Evolutionary conservation across 2,888 invertebrate species (phyloP).

Genomic region (Panorpa germanica): DNA sequence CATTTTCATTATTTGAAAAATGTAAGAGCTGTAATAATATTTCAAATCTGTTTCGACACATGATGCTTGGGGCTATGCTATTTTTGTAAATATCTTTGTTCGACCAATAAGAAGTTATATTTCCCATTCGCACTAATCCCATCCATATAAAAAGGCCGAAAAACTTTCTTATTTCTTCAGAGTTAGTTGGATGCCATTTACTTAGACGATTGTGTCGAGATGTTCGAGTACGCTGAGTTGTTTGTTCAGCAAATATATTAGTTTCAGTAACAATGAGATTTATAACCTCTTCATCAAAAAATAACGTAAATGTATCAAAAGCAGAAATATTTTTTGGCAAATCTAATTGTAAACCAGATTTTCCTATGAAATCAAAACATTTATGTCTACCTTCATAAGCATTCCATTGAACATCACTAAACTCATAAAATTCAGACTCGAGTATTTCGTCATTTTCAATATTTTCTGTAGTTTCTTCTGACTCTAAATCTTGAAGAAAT

Average conservation of each 20-base stretch:
- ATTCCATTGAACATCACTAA: too few species aligned
- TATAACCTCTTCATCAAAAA: too few species aligned
- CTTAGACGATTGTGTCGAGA: constrained; percentile 12
- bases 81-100: constrained; percentile 12
- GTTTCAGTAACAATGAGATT: constrained; percentile 9
- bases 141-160: constrained; percentile 13
- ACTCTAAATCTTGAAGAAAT: too few species aligned
- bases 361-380: too few species aligned
- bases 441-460: too few species aligned
- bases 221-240: constrained; percentile 10
- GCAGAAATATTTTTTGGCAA: too few species aligned
- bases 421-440: too few species aligned
- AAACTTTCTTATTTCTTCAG: constrained; percentile 14
- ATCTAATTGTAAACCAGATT: too few species aligned
- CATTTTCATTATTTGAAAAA: constrained; percentile 12
- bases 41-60: constrained; percentile 13
- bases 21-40: constrained; percentile 11
- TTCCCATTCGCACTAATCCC: constrained; percentile 12
- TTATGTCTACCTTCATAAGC: too few species aligned
- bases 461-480: too few species aligned
- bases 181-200: constrained; percentile 13
- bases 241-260: constrained; percentile 13
- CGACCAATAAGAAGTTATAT: constrained; percentile 12
- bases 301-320: too few species aligned
- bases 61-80: constrained; percentile 11